Evolutionary conservation across 2,888 invertebrate genomes (phyloP), one percentile per base, ranked within the genome.

Genomic region (Rhamnusium bicolor): DNA sequence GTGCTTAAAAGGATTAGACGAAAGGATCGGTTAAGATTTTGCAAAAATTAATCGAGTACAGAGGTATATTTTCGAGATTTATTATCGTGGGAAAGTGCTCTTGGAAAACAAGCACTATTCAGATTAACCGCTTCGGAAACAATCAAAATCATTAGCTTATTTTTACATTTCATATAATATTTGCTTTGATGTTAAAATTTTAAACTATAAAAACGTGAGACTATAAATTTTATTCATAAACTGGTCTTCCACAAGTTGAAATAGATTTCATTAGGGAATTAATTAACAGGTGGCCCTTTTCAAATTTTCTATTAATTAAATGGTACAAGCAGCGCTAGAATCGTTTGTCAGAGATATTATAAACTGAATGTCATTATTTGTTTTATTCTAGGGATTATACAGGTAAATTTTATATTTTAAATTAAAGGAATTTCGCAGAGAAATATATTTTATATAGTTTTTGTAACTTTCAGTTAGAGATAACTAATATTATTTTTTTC

Each of bases 51-150:
- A 75, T 76, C 71, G 70, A 76, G 73, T 54, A 60, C 61, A 27
- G 51, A 61, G 71, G 73, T 62, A 71, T 32, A 66, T 69, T 61
- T 51, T 69, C 58, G 56, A 72, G 74, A 74, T 77, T 71, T 78
- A 77, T 77, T 74, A 77, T 76, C 81, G 81, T 81, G 81, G 79
- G 79, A 81, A 81, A 74, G 32, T 32, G 2, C 2, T 8, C 8
- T 32, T 32, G 54, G 68, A 53, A 65, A 46, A 65, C 65, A 65
- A 65, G 40, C n/a, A 40, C n/a, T n/a, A n/a, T 4, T 40, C 40
- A 40, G 24, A 24, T 24, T 24, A 24, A 4, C 24, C 24, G 2
- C 24, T 24, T 24, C 2, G 24, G 12, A 32, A 32, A 32, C 32
- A 32, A 32, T 32, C 12, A 1, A 32, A 32, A 32, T 32, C 32